Conservation (phyloP, 1,140 invertebrate genomes). For the Eubasilissa regina region DNA sequence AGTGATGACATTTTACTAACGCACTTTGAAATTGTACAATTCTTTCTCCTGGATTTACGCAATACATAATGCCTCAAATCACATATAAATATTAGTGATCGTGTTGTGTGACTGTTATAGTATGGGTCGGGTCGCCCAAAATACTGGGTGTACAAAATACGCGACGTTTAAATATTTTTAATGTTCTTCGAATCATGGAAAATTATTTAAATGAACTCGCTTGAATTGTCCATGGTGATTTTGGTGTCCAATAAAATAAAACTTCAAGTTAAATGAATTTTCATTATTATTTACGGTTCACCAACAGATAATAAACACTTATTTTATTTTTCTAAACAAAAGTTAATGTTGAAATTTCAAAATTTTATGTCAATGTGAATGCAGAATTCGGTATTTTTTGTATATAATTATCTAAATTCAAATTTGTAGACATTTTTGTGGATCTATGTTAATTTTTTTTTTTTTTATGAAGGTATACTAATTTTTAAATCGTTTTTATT, state of each 20-base stretch:
- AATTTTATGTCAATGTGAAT: too few relatives aligned
- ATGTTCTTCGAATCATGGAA: constrained; percentile 7
- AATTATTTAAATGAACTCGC: constrained; percentile 36
- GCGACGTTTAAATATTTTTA: background rate
- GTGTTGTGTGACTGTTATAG: background rate
- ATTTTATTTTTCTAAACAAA: background rate
- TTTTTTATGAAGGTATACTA: too few relatives aligned
- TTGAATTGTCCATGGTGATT: constrained; percentile 29
- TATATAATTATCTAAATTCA: too few relatives aligned
- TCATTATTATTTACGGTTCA: constrained; percentile 9
- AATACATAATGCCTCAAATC: too few relatives aligned
- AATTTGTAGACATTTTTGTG: too few relatives aligned
- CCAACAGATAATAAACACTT: background rate
- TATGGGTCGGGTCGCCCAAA: background rate
- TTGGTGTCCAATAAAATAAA: constrained; percentile 29
- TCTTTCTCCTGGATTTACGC: too few relatives aligned
- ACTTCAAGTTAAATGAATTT: constrained; percentile 15
- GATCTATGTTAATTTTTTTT: too few relatives aligned
- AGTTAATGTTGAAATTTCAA: too few relatives aligned
- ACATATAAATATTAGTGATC: background rate
- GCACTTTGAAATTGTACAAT: background rate
- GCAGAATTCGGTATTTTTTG: too few relatives aligned
- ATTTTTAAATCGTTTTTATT: too few relatives aligned
- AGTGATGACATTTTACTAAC: background rate
- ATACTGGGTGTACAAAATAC: background rate